These are phyloP conservation scores for Lysandra bellargus DNA, from an alignment of 2,888 invertebrate species.

Conservation along the genomic window DNA sequence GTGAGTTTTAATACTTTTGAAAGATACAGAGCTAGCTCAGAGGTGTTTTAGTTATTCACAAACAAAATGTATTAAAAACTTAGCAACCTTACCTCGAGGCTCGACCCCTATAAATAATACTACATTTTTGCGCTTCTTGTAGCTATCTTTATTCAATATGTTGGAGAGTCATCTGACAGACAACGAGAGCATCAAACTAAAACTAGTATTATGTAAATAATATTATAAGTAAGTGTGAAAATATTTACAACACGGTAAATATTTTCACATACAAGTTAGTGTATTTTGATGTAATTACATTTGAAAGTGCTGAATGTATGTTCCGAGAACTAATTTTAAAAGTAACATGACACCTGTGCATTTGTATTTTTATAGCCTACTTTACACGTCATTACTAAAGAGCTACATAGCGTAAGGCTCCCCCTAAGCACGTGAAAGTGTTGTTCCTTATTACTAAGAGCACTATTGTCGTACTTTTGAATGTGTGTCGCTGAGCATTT, in stretches of 20 bases:
- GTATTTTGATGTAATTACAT: too few relatives aligned
- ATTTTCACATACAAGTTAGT: too few relatives aligned
- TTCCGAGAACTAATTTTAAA: too few relatives aligned
- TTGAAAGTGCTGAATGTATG: too few relatives aligned
- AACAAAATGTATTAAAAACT: not conserved
- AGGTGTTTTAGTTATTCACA: not conserved
- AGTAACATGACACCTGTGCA: too few relatives aligned
- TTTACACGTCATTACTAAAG: not conserved
- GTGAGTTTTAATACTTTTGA: not conserved
- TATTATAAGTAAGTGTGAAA: not conserved
- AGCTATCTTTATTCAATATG: too few relatives aligned
- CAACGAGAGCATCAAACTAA: too few relatives aligned
- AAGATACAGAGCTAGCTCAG: not conserved
- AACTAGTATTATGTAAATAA: too few relatives aligned
- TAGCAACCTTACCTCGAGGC: too few relatives aligned
- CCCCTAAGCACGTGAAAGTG: not conserved
- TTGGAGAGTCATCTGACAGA: too few relatives aligned
- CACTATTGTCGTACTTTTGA: not conserved
- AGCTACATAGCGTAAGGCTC: not conserved
- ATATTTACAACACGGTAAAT: not conserved
- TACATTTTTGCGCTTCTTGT: too few relatives aligned
- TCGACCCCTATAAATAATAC: too few relatives aligned
- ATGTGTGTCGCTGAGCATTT: conserved; percentile 4
- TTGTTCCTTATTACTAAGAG: conserved; percentile 1
- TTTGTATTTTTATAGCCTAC: not conserved